Evolutionary conservation across 1,140 invertebrate species (phyloP), one percentile per base, ranked within the genome.

Genomic region (Linepithema humile): DNA sequence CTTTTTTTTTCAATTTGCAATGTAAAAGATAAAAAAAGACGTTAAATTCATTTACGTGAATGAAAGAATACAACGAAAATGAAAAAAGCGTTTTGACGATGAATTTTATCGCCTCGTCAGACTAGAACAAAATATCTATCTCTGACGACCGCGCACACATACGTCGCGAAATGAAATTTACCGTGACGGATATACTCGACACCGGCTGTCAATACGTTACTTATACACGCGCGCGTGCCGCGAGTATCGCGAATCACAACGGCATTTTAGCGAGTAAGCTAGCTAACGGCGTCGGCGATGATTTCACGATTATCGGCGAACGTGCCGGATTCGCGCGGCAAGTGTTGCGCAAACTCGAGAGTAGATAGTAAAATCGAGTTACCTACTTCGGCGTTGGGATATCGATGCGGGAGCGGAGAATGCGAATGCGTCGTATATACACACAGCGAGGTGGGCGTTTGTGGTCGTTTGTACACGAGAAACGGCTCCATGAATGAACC

Each of bases 351-450:
- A 80, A 80, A 80, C 75, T 55, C 75, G 75, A 70, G 65, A 80
- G 48, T 69, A 55, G 75, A 80, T 80, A 80, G 64, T 80, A 80
- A 80, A 80, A 80, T 80, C 64, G 75, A 80, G 75, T 80, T 80
- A 80, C 75, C 75, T 80, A 80, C 75, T 80, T 80, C 35, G 48
- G 48, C 29, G 60, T 74, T 55, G 59, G 40, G 43, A 53, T 69
- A 78, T 55, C 75, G 62, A 48, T 53, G 53, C 55, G 80, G 78
- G 69, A 55, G 72, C 55, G 57, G 57, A 62, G 70, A 77, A 82
- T 73, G 62, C 77, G 77, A 80, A 55, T 80, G 53, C 53, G 40
- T 75, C 29, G 53, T 72, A 20, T 59, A 57, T 17, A 45, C 38
- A 45, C 29, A 48, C 29, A 15, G 12, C 40, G 62, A 40, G 43